Evolutionary conservation across 2,797 vertebrate genomes (phyloP), one percentile per base, ranked within the genome.

Genomic region (Tokudaia tokunoshimensis): DNA sequence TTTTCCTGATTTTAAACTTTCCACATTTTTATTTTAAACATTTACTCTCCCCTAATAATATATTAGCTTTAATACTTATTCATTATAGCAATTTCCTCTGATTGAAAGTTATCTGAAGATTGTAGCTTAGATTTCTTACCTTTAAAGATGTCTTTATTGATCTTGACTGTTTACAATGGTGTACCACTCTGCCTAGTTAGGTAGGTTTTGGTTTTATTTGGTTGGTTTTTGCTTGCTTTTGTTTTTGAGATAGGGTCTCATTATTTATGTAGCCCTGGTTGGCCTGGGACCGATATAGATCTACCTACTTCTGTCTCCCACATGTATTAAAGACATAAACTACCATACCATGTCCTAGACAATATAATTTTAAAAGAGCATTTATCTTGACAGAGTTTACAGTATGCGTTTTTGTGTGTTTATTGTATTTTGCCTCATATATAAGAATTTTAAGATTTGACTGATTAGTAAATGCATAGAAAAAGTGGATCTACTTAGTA

Each of bases 401-500:
- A 37, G 41, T 74, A 13, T 89, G 19, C 78, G 6, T 94, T 6
- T 82, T 10, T 91, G 17, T 92, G 44, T 41, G 9, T 93, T 82
- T 92, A n/a, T 81, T 95, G 19, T 34, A 65, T 92, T 55, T 93
- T 63, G 29, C 29, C 59, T 94, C 9, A 50, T 89, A 70, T 1
- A 11, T 96, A 47, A 92, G n/a, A 12, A 91, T 94, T 96, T 94
- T 92, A 95, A 92, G 31, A 86, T 57, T 59, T 85, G 6, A 44
- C 9, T 37, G 82, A 3, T 75, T 78, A 93, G 59, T 92, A 80
- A 67, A 65, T 19, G 1, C 55, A 6, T 67, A 57, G 52, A 89
- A 96, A 81, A 92, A 75, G 37, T 63, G 1, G 80, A 85, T 92
- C 26, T 90, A 37, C 20, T 50, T 84, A 72, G 37, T 92, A 6